Conservation (phyloP, 1,140 invertebrate genomes). For the Drosophila trapezifrons region DNA sequence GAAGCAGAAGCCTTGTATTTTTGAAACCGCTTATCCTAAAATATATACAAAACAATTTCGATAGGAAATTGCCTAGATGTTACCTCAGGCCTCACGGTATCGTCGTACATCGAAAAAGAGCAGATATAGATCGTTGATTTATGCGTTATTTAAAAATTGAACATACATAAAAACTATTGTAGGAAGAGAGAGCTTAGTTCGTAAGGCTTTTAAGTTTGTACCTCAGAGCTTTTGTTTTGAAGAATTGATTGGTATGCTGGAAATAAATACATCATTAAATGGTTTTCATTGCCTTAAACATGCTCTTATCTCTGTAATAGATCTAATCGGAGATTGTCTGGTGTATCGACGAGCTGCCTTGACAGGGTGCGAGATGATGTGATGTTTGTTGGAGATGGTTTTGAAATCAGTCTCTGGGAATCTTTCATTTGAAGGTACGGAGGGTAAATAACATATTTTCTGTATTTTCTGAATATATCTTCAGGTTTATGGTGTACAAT, state of each 20-base stretch:
- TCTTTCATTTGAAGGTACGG: not conserved
- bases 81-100: conserved; percentile 53
- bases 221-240: conserved; percentile 71
- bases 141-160: conserved; percentile 74
- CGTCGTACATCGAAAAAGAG: conserved; percentile 47
- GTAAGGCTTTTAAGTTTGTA: conserved; percentile 79
- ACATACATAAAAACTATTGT: conserved; percentile 28
- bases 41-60: conserved; percentile 18
- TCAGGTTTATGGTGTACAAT: no score
- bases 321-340: conserved; percentile 2
- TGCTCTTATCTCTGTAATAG: not conserved
- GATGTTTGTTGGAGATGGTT: not conserved
- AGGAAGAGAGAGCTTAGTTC: conserved; percentile 60
- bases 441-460: not conserved
- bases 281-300: conserved; percentile 56
- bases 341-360: not conserved
- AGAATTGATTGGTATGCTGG: conserved; percentile 77
- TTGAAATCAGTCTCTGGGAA: conserved; percentile 7
- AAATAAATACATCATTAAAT: conserved; percentile 71
- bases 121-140: conserved; percentile 57
- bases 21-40: conserved; percentile 52
- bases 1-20: conserved; percentile 50
- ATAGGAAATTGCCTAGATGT: conserved; percentile 15
- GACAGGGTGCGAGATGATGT: not conserved
- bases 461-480: no score